Conservation (phyloP, 2,888 invertebrate species). For the Thymelicus sylvestris region DNA sequence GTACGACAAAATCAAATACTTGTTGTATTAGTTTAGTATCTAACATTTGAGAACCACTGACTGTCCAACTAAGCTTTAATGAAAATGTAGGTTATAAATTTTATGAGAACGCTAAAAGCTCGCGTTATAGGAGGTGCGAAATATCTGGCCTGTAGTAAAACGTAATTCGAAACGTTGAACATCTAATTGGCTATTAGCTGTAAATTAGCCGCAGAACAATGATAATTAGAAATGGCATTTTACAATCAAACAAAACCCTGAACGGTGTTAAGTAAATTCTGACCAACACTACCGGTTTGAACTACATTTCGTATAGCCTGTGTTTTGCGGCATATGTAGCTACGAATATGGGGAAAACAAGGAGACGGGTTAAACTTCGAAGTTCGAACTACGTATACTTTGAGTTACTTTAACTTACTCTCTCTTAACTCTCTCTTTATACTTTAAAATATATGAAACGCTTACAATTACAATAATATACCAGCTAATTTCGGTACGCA, state of each 20-base stretch:
- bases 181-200: constrained; percentile 53
- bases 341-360: too few relatives aligned
- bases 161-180: constrained; percentile 52
- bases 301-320: not conserved
- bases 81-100: constrained; percentile 56
- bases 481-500: too few relatives aligned
- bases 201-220: constrained; percentile 40
- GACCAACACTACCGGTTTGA: not conserved
- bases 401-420: too few relatives aligned
- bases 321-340: too few relatives aligned
- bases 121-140: constrained; percentile 48
- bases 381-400: too few relatives aligned
- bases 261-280: too few relatives aligned
- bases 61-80: constrained; percentile 42
- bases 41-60: constrained; percentile 11
- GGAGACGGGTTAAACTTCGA: too few relatives aligned
- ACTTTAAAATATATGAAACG: too few relatives aligned
- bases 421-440: too few relatives aligned
- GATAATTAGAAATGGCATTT: not conserved
- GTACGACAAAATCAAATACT: not conserved
- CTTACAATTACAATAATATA: too few relatives aligned
- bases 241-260: too few relatives aligned
- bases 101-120: constrained; percentile 62
- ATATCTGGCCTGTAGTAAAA: constrained; percentile 46
- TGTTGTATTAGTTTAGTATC: not conserved